Conservation (phyloP, 2,888 invertebrate genomes). For the Julus scanicus region DNA sequence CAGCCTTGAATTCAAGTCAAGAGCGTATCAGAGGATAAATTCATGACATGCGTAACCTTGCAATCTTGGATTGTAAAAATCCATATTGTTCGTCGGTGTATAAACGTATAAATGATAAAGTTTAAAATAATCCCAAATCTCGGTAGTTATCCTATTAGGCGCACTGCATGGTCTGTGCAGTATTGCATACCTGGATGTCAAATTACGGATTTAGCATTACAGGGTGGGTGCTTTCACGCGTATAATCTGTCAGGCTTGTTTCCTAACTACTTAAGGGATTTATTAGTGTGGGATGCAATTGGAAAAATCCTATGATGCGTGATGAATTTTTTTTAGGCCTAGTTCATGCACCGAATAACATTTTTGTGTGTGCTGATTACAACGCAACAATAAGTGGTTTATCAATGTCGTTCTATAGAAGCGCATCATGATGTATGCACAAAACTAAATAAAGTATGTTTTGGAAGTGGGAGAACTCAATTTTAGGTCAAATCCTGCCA, state of each 20-base stretch:
- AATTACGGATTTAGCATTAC: background rate
- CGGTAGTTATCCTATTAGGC: background rate
- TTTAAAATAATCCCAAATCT: background rate
- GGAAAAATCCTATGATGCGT: background rate
- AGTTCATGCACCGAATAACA: background rate
- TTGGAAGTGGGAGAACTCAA: background rate
- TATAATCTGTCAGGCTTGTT: background rate
- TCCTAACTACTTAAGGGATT: background rate
- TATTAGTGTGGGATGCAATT: background rate
- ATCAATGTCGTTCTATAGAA: background rate
- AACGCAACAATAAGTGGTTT: background rate
- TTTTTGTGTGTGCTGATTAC: background rate
- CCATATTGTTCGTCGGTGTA: background rate
- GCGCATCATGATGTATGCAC: background rate
- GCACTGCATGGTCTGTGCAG: background rate
- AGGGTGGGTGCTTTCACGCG: background rate
- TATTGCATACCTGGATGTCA: background rate
- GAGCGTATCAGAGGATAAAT: background rate
- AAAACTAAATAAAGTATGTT: constrained; percentile 10
- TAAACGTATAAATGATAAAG: background rate
- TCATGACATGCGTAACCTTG: background rate
- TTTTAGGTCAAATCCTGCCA: constrained; percentile 22
- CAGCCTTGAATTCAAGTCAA: background rate
- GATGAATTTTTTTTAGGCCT: background rate
- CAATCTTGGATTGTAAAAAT: background rate